phyloP scores from a whole-genome alignment of 2,888 invertebrate genomes.

The Thymelicus sylvestris region DNA sequence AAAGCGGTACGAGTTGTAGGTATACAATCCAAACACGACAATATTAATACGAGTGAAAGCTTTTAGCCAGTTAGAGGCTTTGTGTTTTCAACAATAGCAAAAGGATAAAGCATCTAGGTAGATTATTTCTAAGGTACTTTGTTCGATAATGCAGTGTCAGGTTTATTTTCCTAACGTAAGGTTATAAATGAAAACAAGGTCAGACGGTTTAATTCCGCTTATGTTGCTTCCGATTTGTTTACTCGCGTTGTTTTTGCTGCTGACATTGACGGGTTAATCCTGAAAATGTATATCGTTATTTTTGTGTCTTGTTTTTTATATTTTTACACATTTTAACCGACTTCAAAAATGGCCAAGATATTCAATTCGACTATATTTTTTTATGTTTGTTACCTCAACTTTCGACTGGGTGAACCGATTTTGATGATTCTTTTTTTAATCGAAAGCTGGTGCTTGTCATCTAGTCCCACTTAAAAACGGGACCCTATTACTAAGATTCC shows the following conservation, averaged over 20 bases:
- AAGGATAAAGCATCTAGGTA: conserved; percentile 64
- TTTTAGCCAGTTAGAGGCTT: conserved; percentile 64
- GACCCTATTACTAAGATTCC: no score
- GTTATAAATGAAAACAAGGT: conserved; percentile 52
- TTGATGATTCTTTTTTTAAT: no score
- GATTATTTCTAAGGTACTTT: conserved; percentile 68
- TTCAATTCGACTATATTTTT: no score
- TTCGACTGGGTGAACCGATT: no score
- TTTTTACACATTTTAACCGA: no score
- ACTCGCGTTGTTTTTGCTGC: conserved; percentile 11
- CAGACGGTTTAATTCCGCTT: conserved; percentile 5
- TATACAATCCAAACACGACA: neutral
- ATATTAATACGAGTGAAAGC: conserved; percentile 51
- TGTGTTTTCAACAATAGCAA: conserved; percentile 67
- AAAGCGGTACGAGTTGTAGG: conserved; percentile 36
- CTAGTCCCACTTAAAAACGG: no score
- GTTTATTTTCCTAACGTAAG: conserved; percentile 58
- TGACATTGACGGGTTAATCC: conserved; percentile 7
- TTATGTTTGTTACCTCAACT: no score
- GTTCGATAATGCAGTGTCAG: conserved; percentile 73
- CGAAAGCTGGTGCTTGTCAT: no score
- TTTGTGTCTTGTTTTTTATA: no score
- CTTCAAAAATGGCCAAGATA: no score
- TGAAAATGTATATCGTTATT: conserved; percentile 1
- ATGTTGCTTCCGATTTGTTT: conserved; percentile 10